A percentile compares a stretch with the other conserved stretches of the same genome.
phyloP scores from a whole-genome alignment of 2,113 vertebrate species.

The Ancistrus triradiatus region DNA sequence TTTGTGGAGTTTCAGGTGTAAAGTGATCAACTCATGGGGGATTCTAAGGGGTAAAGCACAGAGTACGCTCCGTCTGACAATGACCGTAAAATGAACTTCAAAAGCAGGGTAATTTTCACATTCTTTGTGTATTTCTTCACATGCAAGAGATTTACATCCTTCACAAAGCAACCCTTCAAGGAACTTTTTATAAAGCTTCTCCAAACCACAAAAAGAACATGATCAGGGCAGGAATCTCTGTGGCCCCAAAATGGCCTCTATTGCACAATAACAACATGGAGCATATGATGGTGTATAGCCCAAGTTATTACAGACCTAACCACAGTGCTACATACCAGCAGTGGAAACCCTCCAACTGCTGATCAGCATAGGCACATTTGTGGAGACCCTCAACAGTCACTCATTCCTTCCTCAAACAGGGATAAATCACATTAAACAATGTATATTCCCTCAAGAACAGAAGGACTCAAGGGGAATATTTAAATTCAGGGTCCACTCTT shows the following conservation, averaged over 20 bases:
- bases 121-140: constrained; percentile 1
- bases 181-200: constrained; percentile 24
- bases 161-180: constrained; percentile 19
- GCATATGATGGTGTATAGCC: constrained; percentile 40
- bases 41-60: background rate
- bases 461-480: constrained; percentile 16
- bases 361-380: constrained; percentile 40
- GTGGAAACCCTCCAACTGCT: constrained; percentile 39
- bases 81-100: constrained; percentile 1
- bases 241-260: constrained; percentile 32
- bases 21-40: background rate
- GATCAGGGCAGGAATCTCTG: constrained; percentile 32
- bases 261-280: constrained; percentile 31
- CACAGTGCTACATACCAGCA: constrained; percentile 37
- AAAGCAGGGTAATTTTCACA: constrained; percentile 22
- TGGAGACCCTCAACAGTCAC: constrained; percentile 10
- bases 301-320: constrained; percentile 37
- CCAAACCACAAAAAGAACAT: constrained; percentile 45
- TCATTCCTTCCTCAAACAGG: constrained; percentile 35
- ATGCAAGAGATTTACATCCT: background rate
- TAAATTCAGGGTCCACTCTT: background rate
- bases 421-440: constrained; percentile 39
- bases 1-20: background rate
- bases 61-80: background rate
- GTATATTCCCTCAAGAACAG: constrained; percentile 12